Evolutionary conservation across 2,888 invertebrate species (phyloP).

Genomic region (Caenorhabditis virilis): DNA sequence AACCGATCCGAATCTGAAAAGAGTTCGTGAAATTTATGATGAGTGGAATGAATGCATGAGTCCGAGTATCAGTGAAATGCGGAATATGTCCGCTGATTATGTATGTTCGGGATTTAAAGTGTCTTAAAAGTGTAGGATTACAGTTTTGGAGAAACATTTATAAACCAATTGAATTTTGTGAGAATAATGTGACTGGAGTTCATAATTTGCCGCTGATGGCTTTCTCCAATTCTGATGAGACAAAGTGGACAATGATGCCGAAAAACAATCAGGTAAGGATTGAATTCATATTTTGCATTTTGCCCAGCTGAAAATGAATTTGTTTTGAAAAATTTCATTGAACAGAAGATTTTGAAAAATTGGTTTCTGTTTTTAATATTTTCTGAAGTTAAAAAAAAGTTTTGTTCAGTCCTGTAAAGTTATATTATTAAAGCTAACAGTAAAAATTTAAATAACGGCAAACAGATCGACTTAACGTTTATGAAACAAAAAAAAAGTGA

Average conservation of each 20-base stretch:
- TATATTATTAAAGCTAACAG: too few species aligned
- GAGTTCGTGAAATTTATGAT: background rate
- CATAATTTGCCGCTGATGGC: slow-evolving; percentile 8
- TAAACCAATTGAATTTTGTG: background rate
- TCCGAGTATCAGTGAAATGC: background rate
- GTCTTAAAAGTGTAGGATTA: too few species aligned
- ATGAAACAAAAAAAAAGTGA: background rate
- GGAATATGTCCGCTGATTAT: background rate
- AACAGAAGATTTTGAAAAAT: background rate
- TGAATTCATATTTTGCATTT: too few species aligned
- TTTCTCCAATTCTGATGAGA: slow-evolving; percentile 34
- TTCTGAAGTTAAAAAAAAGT: background rate
- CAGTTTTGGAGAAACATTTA: background rate
- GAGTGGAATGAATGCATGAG: background rate
- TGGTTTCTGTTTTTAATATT: background rate
- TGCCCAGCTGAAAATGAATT: too few species aligned
- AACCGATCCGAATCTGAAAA: too few species aligned
- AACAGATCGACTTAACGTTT: too few species aligned
- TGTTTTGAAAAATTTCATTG: too few species aligned
- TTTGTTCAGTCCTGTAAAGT: too few species aligned
- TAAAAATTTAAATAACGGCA: background rate
- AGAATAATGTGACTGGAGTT: background rate
- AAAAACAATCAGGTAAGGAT: too few species aligned
- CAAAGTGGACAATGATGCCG: slow-evolving; percentile 32
- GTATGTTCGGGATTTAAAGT: too few species aligned